phyloP scores from a whole-genome alignment of 2,888 invertebrate genomes.

The Elysia crispata region DNA sequence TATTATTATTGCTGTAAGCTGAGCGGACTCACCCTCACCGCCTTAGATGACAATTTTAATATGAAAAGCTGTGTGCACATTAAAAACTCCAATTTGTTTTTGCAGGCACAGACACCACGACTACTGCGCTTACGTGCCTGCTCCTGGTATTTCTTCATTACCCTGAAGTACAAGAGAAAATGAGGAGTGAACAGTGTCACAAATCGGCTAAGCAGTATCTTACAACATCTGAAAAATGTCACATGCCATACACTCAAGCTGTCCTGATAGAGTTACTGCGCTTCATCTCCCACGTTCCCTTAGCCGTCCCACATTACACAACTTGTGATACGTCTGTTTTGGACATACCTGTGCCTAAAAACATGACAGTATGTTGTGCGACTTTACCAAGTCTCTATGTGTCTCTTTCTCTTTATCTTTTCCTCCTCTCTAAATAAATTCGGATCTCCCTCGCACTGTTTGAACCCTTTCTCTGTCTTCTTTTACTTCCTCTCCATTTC shows the following conservation, averaged over 20 bases:
- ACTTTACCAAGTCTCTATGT: no score
- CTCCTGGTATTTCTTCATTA: slow-evolving; percentile 63
- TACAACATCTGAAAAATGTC: slow-evolving; percentile 54
- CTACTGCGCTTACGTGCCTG: slow-evolving; percentile 67
- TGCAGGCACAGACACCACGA: slow-evolving; percentile 71
- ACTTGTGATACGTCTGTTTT: slow-evolving; percentile 59
- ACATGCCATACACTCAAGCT: slow-evolving; percentile 59
- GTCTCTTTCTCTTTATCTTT: no score
- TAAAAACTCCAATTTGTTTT: not conserved
- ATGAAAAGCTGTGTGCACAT: no score
- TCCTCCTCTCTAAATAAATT: no score
- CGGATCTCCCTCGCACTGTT: no score
- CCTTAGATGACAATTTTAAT: no score
- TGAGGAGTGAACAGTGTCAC: slow-evolving; percentile 58
- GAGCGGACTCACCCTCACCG: no score
- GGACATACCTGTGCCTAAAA: slow-evolving; percentile 58
- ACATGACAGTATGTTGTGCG: slow-evolving; percentile 59
- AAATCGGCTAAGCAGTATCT: slow-evolving; percentile 6
- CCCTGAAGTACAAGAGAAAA: slow-evolving; percentile 62
- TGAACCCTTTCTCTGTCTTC: no score
- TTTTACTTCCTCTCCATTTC: no score
- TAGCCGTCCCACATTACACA: slow-evolving; percentile 67
- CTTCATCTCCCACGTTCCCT: slow-evolving; percentile 65
- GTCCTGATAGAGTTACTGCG: slow-evolving; percentile 55
- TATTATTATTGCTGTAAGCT: not conserved